Percentiles rank a stretch among this genome's conserved stretches.
phyloP scores from a whole-genome alignment of 2,113 vertebrate species.

The human region GRCh38 chr6:110191001-110191500 shows the following conservation, averaged over 20 bases:
- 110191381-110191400: not conserved
- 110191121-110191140: not conserved
- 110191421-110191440: not conserved
- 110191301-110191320: not conserved
- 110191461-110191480: not conserved
- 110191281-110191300: not conserved
- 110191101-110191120: not conserved
- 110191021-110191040: not conserved
- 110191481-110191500: not conserved
- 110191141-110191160: not conserved
- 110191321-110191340: not conserved
- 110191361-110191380: not conserved
- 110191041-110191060: not conserved
- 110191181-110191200: not conserved
- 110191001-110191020: not conserved
- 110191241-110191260: not conserved
- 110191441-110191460: not conserved
- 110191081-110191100: not conserved
- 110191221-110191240: not conserved
- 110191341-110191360: not conserved
- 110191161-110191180: not conserved
- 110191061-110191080: not conserved
- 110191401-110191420: not conserved
- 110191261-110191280: not conserved
- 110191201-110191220: not conserved